Conservation (phyloP, 2,797 vertebrate genomes). For the Luscinia luscinia region DNA sequence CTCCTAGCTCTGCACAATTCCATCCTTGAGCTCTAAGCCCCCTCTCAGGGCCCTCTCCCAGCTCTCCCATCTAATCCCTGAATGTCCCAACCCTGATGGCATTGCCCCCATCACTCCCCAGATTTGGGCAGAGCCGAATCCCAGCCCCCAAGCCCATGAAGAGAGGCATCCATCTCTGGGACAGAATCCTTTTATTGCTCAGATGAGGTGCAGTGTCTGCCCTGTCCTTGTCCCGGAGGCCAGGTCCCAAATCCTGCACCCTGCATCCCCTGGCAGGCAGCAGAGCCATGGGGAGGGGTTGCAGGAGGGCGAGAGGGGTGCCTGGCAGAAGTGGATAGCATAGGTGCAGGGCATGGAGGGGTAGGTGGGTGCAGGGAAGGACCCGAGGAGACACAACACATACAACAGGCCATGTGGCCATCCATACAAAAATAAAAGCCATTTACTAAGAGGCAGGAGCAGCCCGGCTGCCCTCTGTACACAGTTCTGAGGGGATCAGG, state of each 20-base stretch:
- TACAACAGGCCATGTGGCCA: neutral
- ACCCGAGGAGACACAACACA: conserved; percentile 1
- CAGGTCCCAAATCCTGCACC: conserved; percentile 1
- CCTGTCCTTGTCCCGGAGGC: neutral
- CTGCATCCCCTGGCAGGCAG: neutral
- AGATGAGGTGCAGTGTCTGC: neutral
- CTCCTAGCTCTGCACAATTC: neutral
- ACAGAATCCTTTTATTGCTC: conserved; percentile 67
- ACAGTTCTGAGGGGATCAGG: neutral
- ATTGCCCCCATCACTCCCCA: conserved; percentile 5
- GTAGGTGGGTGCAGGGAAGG: neutral
- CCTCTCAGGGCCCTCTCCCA: neutral
- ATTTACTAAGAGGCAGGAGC: conserved; percentile 48
- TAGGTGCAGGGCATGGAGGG: neutral
- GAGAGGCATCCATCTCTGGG: conserved; percentile 61
- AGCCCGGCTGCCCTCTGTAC: conserved; percentile 62
- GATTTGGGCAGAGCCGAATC: neutral
- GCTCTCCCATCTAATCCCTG: neutral
- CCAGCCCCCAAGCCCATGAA: conserved; percentile 65
- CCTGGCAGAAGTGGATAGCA: neutral
- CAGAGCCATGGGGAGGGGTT: neutral
- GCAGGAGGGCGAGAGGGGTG: neutral
- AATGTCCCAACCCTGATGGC: neutral
- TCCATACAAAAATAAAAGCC: conserved; percentile 69
- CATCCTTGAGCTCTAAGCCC: neutral